Evolutionary conservation across 1,140 invertebrate genomes (phyloP), one percentile per base, ranked within the genome.

Genomic region (Phortica variegata): DNA sequence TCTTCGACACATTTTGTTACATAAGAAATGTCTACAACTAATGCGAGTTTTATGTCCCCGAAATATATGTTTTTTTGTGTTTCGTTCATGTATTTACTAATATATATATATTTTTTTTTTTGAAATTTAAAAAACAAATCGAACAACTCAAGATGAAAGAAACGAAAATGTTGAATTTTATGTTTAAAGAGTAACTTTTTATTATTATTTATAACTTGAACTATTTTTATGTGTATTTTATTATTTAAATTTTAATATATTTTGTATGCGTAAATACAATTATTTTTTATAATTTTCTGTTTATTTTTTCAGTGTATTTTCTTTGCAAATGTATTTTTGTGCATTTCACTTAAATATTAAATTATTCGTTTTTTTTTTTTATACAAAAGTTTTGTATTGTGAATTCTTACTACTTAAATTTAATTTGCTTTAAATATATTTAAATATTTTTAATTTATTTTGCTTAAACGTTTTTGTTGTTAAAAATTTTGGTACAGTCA

Each of bases 401-500:
- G 49, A 52, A 40, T 63, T 62, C 65, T 71, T 71, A 72, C 15
- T 41, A 61, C 60, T 71, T 71, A 18, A 56, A 56, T 52, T 10
- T 44, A 31, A 44, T 31, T 29, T 17, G 6, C 13, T 13, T 10
- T 10, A 38, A 3, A 26, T 39, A 19, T 39, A 21, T 19, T 31
- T 16, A 15, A 8, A 40, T 4, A 10, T 26, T n/a, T n/a, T n/a
- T n/a, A n/a, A n/a, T n/a, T 29, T 31, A 7, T 40, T 42, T 49
- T 37, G n/a, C n/a, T n/a, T n/a, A 37, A n/a, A n/a, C n/a, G n/a
- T 32, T 20, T 23, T 38, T 44, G 18, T 38, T 21, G 56, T 68
- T 60, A 58, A 55, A 65, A 73, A 73, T 69, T 73, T 73, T 73
- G 69, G 69, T 73, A 73, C 69, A 73, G 61, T 73, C 59, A 65